phyloP scores from a whole-genome alignment of 2,888 invertebrate species.

The Sialis lutaria region DNA sequence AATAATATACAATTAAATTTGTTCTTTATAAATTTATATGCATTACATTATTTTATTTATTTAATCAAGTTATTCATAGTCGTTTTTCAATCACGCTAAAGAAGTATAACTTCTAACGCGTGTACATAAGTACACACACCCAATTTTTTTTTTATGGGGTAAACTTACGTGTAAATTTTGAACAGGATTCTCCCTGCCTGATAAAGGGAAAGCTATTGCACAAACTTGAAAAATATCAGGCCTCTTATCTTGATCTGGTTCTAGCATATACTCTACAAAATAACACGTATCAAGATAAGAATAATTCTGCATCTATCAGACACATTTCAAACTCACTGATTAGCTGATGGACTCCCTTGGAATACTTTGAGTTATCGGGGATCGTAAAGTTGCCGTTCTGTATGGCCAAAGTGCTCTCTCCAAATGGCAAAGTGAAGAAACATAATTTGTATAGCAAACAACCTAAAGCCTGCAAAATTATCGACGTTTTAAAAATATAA shows the following conservation, averaged over 20 bases:
- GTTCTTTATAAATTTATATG: too few relatives aligned
- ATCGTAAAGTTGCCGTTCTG: slow-evolving; percentile 76
- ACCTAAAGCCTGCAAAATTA: slow-evolving; percentile 52
- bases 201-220: slow-evolving; percentile 49
- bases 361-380: slow-evolving; percentile 63
- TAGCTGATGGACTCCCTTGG: slow-evolving; percentile 49
- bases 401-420: slow-evolving; percentile 83
- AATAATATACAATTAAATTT: too few relatives aligned
- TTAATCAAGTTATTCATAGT: too few relatives aligned
- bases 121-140: too few relatives aligned
- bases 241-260: slow-evolving; percentile 61
- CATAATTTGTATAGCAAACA: slow-evolving; percentile 79
- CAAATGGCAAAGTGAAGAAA: slow-evolving; percentile 79
- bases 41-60: too few relatives aligned
- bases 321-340: slow-evolving; percentile 37
- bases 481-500: too few relatives aligned
- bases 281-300: neutral
- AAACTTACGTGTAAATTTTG: slow-evolving; percentile 57
- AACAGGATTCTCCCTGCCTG: slow-evolving; percentile 58
- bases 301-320: slow-evolving; percentile 3
- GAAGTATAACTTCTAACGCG: too few relatives aligned
- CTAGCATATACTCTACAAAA: slow-evolving; percentile 56
- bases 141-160: neutral
- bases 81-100: too few relatives aligned
- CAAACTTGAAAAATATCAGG: slow-evolving; percentile 81